A percentile compares a stretch with the other conserved stretches of the same genome.
These are phyloP conservation scores for Hirtodrosophila trivittata DNA, from an alignment of 2,888 invertebrate species.

Conservation along the genomic window DNA sequence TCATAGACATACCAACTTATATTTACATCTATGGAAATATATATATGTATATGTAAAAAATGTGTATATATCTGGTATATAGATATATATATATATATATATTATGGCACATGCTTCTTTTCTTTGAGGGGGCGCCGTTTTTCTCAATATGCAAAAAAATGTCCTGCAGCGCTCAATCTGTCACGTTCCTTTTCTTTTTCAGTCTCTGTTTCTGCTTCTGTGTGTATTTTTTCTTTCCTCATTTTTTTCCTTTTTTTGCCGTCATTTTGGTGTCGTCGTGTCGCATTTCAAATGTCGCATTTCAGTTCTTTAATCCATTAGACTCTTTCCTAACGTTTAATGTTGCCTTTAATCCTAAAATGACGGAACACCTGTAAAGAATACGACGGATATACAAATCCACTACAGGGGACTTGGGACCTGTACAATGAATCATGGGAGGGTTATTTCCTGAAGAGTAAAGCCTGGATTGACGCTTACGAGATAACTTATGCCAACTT, in stretches of 20 bases:
- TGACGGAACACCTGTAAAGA: conserved; percentile 12
- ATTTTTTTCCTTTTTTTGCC: conserved; percentile 12
- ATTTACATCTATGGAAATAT: background rate
- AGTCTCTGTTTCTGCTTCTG: conserved; percentile 32
- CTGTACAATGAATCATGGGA: background rate
- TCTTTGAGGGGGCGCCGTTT: conserved; percentile 22
- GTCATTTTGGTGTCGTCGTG: conserved; percentile 36
- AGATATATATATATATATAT: conserved; percentile 1
- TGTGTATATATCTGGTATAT: background rate
- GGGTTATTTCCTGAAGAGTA: background rate
- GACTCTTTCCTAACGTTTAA: conserved; percentile 12
- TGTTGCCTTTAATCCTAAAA: conserved; percentile 39
- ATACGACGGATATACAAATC: conserved; percentile 20
- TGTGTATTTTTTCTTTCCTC: conserved; percentile 11
- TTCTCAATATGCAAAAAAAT: conserved; percentile 42
- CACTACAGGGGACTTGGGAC: background rate
- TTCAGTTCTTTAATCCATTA: conserved; percentile 47
- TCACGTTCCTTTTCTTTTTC: conserved; percentile 48
- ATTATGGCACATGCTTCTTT: conserved; percentile 17
- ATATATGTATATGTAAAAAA: background rate
- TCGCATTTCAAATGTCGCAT: conserved; percentile 47
- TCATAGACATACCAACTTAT: conserved; percentile 12
- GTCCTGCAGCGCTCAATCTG: conserved; percentile 66
- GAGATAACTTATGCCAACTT: background rate
- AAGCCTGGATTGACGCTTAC: no score